Evolutionary conservation across 2,113 vertebrate species (phyloP).

Genomic region (Sardina pilchardus): DNA sequence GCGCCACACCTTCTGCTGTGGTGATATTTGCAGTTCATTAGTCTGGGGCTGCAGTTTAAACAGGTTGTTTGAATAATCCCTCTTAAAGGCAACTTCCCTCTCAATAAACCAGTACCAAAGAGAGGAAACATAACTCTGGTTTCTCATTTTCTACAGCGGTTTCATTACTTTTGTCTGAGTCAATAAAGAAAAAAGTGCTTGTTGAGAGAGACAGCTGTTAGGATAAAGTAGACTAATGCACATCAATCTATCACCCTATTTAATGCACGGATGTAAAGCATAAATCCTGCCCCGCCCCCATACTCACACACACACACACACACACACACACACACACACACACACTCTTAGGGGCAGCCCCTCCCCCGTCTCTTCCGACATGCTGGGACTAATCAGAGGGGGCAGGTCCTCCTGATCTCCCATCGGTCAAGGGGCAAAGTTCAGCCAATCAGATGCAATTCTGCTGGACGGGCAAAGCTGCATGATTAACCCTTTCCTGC

Average conservation of each 20-base stretch:
- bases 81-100: not conserved
- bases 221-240: not conserved
- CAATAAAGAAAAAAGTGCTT: not conserved
- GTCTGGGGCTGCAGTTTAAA: not conserved
- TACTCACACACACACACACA: not conserved
- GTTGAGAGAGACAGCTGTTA: not conserved
- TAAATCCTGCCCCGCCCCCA: not conserved
- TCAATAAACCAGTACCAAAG: not conserved
- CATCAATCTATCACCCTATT: not conserved
- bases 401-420: constrained; percentile 39
- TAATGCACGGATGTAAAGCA: not conserved
- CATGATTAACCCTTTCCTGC: constrained; percentile 28
- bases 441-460: constrained; percentile 43
- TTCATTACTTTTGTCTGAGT: not conserved
- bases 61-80: not conserved
- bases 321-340: constrained; percentile 25
- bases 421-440: constrained; percentile 46
- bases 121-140: not conserved
- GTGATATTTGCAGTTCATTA: not conserved
- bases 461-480: not conserved
- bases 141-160: not conserved
- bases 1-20: not conserved
- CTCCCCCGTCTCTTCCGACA: constrained; percentile 34
- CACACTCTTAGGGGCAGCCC: constrained; percentile 38
- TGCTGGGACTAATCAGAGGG: constrained; percentile 46